A percentile compares a stretch with the other conserved stretches of the same genome.
These are phyloP conservation scores for Lasaia peninsularis DNA, from an alignment of 1,140 invertebrate species.

Conservation along the genomic window DNA sequence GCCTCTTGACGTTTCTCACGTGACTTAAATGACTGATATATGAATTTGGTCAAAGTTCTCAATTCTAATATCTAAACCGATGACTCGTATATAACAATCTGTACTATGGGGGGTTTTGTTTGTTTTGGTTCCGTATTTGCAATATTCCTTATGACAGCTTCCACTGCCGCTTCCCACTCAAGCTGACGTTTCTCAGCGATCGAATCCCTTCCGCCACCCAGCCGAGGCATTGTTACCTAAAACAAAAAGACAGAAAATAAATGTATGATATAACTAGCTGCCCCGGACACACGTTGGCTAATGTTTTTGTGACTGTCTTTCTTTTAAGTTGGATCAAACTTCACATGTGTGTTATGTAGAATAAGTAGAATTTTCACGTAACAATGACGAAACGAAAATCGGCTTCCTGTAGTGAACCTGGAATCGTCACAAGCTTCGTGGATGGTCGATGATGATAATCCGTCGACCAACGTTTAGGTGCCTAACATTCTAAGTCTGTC, in stretches of 20 bases:
- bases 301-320: too few relatives aligned
- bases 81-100: slow-evolving; percentile 91
- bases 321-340: too few relatives aligned
- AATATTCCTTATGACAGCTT: slow-evolving; percentile 84
- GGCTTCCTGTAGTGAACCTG: too few relatives aligned
- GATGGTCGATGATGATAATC: too few relatives aligned
- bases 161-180: slow-evolving; percentile 84
- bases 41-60: background rate
- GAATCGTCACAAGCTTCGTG: too few relatives aligned
- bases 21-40: background rate
- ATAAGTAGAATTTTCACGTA: too few relatives aligned
- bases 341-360: too few relatives aligned
- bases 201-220: slow-evolving; percentile 46
- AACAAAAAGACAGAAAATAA: slow-evolving; percentile 28
- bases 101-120: slow-evolving; percentile 82
- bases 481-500: too few relatives aligned
- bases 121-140: slow-evolving; percentile 75
- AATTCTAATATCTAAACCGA: slow-evolving; percentile 78
- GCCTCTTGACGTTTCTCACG: background rate
- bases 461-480: too few relatives aligned
- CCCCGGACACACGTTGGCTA: too few relatives aligned
- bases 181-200: slow-evolving; percentile 58
- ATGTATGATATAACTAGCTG: slow-evolving; percentile 1
- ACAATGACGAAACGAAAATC: too few relatives aligned
- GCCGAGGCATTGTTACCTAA: slow-evolving; percentile 64